Base-by-base conservation (phyloP, 2,113 vertebrate genomes). In the Sylvia atricapilla region DNA sequence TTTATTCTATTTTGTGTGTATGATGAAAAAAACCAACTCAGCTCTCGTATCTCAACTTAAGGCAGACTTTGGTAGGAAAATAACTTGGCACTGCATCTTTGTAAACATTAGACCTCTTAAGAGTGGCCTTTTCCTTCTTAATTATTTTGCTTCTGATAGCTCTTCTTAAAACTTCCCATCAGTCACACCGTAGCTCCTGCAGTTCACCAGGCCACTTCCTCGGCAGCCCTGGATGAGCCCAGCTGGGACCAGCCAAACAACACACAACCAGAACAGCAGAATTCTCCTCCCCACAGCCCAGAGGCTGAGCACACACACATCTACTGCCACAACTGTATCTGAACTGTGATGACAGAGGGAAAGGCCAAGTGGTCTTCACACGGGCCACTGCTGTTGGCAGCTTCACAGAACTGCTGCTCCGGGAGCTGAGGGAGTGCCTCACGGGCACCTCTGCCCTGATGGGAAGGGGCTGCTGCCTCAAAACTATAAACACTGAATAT, bases 341-440 rank as follows among this genome's bases (percentile, higher is more conserved):
- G 33, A 37, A 2, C 79, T 44, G 49, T 7, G 27, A 12, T 30
- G 56, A 13, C 33, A 13, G 27, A 37, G 86, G 33, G 22, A 28
- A 59, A 33, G 35, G 37, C 5, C 44, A 4, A 37, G 28, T 3
- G 39, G 9, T 7, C 49, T 25, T 18, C n/a, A 5, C 1, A 1
- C 2, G 11, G 28, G 53, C 84, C 3, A 4, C 53, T 72, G 68
- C 13, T 35, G 28, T 8, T 9, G 3, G 16, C 78, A 84, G n/a
- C 49, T 19, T 17, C 69, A 28, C 1, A 0, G 50, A n/a, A 1
- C 59, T 8, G 58, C 76, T n/a, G 41, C 35, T 33, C 7, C 0
- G 0, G 35, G n/a, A 27, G 39, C 60, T 0, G 0, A 28, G 35
- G 52, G 52, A 46, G 31, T 0, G 0, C 39, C 50, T n/a, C 35